These are phyloP conservation scores for Syngnathus acus DNA, from an alignment of 2,797 vertebrate species.

Conservation along the genomic window DNA sequence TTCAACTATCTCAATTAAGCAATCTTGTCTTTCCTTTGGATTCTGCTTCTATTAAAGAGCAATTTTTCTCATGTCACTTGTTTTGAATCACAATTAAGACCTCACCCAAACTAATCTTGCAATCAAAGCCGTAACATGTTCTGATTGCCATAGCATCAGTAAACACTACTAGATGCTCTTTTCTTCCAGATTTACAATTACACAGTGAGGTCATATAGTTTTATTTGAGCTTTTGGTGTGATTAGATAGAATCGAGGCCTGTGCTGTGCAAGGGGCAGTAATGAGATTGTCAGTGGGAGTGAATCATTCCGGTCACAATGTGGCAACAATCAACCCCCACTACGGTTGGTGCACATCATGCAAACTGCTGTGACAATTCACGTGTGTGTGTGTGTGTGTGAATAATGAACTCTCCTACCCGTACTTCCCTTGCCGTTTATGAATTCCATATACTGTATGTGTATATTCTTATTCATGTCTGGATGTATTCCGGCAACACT, in stretches of 20 bases:
- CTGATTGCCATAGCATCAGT: neutral
- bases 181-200: slow-evolving; percentile 5
- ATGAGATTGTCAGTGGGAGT: slow-evolving; percentile 11
- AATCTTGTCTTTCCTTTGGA: no score
- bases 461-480: slow-evolving; percentile 63
- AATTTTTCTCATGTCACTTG: neutral
- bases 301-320: slow-evolving; percentile 31
- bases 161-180: neutral
- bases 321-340: slow-evolving; percentile 34
- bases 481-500: slow-evolving; percentile 49
- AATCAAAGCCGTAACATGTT: slow-evolving; percentile 10
- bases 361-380: slow-evolving; percentile 53
- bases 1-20: no score
- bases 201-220: slow-evolving; percentile 8
- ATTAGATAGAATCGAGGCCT: slow-evolving; percentile 9
- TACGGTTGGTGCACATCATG: slow-evolving; percentile 35
- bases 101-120: neutral
- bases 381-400: slow-evolving; percentile 25
- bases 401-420: slow-evolving; percentile 53
- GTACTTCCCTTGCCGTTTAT: slow-evolving; percentile 46
- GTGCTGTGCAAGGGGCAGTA: slow-evolving; percentile 7
- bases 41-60: no score
- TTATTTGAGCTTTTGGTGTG: slow-evolving; percentile 14
- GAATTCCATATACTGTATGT: slow-evolving; percentile 56
- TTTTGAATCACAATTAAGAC: neutral